Percentiles rank a stretch among this genome's conserved stretches.
Evolutionary conservation across 1,140 invertebrate genomes (phyloP).

Genomic region (Propsilocerus akamusi): DNA sequence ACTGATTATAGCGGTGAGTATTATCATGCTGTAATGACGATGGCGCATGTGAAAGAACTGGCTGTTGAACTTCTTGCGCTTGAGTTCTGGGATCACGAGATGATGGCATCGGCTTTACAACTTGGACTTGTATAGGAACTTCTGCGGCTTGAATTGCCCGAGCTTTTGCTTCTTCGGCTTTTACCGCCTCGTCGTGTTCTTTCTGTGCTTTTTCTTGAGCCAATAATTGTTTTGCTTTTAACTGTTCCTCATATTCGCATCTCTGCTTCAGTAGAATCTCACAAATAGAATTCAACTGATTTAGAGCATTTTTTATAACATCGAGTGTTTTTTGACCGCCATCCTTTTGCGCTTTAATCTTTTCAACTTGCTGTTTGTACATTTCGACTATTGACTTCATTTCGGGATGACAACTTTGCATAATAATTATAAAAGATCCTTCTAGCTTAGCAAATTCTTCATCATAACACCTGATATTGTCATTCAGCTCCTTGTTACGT

Average conservation of each 20-base stretch:
- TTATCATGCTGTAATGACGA: background rate
- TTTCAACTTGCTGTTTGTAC: background rate
- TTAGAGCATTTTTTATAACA: background rate
- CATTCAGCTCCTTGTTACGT: background rate
- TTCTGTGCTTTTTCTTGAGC: background rate
- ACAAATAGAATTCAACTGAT: background rate
- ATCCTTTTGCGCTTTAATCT: background rate
- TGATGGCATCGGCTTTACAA: too few species aligned
- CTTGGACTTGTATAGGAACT: background rate
- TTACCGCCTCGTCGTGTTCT: background rate
- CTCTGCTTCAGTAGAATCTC: background rate
- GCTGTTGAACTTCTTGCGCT: background rate
- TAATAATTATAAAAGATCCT: background rate
- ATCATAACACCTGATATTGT: background rate
- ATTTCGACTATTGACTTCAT: background rate
- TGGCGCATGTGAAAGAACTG: background rate
- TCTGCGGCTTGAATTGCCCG: background rate
- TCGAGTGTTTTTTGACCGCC: background rate
- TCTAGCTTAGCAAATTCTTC: background rate
- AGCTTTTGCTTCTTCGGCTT: background rate
- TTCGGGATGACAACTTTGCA: background rate
- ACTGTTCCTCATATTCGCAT: background rate
- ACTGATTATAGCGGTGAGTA: background rate
- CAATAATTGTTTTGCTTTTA: too few species aligned
- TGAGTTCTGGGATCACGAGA: too few species aligned